phyloP scores from a whole-genome alignment of 2,888 invertebrate species.

The Metalampra italica region DNA sequence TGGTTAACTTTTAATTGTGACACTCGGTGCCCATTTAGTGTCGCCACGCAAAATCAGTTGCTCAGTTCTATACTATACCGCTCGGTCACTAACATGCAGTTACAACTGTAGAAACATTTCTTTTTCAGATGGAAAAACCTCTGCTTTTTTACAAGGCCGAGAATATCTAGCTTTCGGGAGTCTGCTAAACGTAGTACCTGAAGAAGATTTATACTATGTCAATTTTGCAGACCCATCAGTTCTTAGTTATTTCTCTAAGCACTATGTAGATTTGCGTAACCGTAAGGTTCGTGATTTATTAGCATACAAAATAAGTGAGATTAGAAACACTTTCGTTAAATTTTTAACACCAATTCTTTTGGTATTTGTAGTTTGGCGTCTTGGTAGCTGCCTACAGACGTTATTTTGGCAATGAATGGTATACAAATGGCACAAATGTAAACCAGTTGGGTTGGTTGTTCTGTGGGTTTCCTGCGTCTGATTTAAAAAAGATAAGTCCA shows the following conservation, averaged over 20 bases:
- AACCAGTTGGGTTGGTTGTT: slow-evolving; percentile 61
- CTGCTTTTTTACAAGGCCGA: slow-evolving; percentile 60
- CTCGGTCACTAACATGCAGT: too few relatives aligned
- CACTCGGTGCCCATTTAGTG: too few relatives aligned
- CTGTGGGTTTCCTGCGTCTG: slow-evolving; percentile 59
- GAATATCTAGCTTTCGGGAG: slow-evolving; percentile 57
- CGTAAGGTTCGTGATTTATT: slow-evolving; percentile 46
- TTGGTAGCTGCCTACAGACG: slow-evolving; percentile 59
- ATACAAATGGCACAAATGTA: slow-evolving; percentile 43
- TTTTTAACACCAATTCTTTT: not conserved
- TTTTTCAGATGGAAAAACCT: slow-evolving; percentile 59
- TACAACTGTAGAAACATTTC: too few relatives aligned
- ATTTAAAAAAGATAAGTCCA: slow-evolving; percentile 51
- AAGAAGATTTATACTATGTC: slow-evolving; percentile 65
- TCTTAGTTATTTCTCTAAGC: slow-evolving; percentile 49
- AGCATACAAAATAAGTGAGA: not conserved
- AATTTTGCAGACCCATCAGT: slow-evolving; percentile 67
- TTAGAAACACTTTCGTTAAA: not conserved
- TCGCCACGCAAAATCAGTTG: too few relatives aligned
- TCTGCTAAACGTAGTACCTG: slow-evolving; percentile 57
- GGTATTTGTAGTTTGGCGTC: slow-evolving; percentile 45
- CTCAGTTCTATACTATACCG: too few relatives aligned
- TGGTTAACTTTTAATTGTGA: too few relatives aligned
- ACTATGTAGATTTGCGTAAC: slow-evolving; percentile 37
- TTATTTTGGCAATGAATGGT: slow-evolving; percentile 58